Evolutionary conservation across 2,888 invertebrate genomes (phyloP).

Genomic region (Selenia dentaria): DNA sequence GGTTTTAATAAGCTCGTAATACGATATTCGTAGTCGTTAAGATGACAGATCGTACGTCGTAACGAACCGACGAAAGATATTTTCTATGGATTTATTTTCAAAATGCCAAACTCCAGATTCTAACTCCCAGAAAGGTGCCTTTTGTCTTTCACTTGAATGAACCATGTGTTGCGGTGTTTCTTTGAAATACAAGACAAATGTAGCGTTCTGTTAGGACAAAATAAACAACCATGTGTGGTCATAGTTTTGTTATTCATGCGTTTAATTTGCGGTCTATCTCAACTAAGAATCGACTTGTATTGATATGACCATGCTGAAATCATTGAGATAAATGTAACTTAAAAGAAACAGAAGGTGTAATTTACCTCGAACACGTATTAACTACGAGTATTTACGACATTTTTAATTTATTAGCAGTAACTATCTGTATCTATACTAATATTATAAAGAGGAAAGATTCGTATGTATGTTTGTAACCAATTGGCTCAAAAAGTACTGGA

Average conservation of each 20-base stretch:
- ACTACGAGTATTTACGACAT: no score
- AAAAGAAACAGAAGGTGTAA: no score
- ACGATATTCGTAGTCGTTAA: slow-evolving; percentile 48
- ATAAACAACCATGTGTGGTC: slow-evolving; percentile 51
- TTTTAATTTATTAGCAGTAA: no score
- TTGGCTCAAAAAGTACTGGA: no score
- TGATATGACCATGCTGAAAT: no score
- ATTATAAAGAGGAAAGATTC: no score
- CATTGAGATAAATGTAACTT: no score
- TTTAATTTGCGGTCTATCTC: slow-evolving; percentile 7
- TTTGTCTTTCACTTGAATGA: slow-evolving; percentile 24
- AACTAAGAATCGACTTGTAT: not conserved
- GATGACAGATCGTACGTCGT: slow-evolving; percentile 36
- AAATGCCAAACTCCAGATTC: slow-evolving; percentile 45
- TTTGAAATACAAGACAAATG: slow-evolving; percentile 43
- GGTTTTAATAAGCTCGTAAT: no score
- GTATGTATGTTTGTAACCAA: no score
- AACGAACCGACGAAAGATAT: slow-evolving; percentile 50
- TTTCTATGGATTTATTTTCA: no score
- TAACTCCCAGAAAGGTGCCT: slow-evolving; percentile 43
- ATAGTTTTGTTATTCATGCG: slow-evolving; percentile 12
- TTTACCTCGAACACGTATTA: no score
- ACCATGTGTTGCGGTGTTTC: slow-evolving; percentile 28
- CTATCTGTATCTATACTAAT: no score
- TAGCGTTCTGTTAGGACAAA: slow-evolving; percentile 40